Conservation (phyloP, 1,140 invertebrate species). For the Eumeta japonica region DNA sequence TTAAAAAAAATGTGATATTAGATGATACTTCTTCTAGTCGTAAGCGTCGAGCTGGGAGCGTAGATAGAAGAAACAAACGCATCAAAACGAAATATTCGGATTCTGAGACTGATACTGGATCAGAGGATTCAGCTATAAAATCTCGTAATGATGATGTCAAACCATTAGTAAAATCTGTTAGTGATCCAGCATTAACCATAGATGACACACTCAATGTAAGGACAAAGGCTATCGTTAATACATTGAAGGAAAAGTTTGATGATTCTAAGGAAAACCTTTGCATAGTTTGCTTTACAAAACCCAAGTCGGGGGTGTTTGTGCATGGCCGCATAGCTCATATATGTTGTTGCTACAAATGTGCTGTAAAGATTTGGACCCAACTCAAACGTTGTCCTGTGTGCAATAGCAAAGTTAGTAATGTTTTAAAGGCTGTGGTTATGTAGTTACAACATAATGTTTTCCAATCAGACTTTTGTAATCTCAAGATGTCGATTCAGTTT, state of each 20-base stretch:
- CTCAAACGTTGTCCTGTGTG: constrained; percentile 66
- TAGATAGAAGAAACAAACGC: constrained; percentile 21
- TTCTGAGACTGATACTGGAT: constrained; percentile 8
- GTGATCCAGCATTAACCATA: constrained; percentile 33
- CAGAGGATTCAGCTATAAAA: constrained; percentile 8
- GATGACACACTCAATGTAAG: constrained; percentile 14
- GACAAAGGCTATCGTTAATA: constrained; percentile 20
- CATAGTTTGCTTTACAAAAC: constrained; percentile 60
- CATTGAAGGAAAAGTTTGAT: constrained; percentile 20
- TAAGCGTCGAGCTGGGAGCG: constrained; percentile 27
- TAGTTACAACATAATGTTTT: no score
- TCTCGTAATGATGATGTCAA: constrained; percentile 13
- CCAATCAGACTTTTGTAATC: no score
- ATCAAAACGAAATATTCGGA: constrained; percentile 9
- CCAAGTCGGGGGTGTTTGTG: constrained; percentile 66
- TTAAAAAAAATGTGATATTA: no score
- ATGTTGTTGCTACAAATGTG: constrained; percentile 69
- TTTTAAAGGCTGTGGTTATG: constrained; percentile 60
- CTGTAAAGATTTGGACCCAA: constrained; percentile 62
- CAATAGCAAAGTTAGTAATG: constrained; percentile 65
- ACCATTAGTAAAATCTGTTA: constrained; percentile 32
- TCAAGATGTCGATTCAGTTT: no score
- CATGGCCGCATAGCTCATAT: constrained; percentile 65
- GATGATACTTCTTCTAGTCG: no score
- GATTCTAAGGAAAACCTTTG: constrained; percentile 51